Evolutionary conservation across 2,797 vertebrate genomes (phyloP).

Genomic region (Clarias platycephalus): DNA sequence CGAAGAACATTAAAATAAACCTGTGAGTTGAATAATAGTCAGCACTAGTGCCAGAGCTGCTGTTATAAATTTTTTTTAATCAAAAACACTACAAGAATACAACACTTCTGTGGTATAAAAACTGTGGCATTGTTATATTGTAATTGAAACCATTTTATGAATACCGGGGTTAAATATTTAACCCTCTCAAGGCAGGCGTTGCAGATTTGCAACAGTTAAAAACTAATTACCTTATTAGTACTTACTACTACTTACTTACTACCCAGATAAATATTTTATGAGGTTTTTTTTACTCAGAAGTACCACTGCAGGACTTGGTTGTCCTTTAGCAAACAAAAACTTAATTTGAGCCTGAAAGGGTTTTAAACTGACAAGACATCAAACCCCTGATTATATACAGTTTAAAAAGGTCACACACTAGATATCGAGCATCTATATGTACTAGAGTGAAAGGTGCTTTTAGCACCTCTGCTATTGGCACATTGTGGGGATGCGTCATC

Average conservation of each 20-base stretch:
- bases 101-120: neutral
- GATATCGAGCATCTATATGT: neutral
- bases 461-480: constrained; percentile 4
- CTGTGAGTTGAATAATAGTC: too few species aligned
- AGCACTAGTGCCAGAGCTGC: neutral
- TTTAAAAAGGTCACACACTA: neutral
- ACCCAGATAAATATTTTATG: too few species aligned
- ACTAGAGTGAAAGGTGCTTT: constrained; percentile 18
- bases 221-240: too few species aligned
- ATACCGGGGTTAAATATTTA: neutral
- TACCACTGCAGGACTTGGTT: too few species aligned
- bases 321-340: too few species aligned
- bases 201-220: too few species aligned
- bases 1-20: neutral
- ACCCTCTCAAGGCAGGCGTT: too few species aligned
- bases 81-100: neutral
- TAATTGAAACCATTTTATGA: neutral
- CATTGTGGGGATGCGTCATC: neutral
- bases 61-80: neutral
- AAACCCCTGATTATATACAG: neutral
- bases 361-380: neutral
- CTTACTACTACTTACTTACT: too few species aligned
- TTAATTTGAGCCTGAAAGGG: too few species aligned
- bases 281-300: too few species aligned
- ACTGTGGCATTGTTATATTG: neutral